Conservation (phyloP, 2,888 invertebrate genomes). For the Acronicta alni region DNA sequence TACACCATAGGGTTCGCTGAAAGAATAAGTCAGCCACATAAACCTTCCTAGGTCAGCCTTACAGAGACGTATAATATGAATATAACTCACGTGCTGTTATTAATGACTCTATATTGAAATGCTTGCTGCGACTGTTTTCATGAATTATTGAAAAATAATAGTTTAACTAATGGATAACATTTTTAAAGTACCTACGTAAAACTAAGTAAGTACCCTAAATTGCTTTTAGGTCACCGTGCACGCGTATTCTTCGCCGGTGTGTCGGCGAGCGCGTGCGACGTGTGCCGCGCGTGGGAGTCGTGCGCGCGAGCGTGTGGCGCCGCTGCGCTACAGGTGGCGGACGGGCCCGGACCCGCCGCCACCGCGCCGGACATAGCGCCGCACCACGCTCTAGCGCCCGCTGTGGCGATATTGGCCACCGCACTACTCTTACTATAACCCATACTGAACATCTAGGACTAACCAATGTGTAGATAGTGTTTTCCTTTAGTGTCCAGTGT, state of each 20-base stretch:
- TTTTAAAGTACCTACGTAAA: no score
- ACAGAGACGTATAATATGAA: no score
- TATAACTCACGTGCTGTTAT: no score
- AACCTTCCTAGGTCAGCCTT: no score
- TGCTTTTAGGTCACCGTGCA: slow-evolving; percentile 95
- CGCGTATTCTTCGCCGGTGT: slow-evolving; percentile 94
- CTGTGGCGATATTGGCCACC: slow-evolving; percentile 29
- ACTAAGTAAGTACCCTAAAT: no score
- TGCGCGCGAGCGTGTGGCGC: slow-evolving; percentile 81
- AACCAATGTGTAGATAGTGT: slow-evolving; percentile 3
- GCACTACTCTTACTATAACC: slow-evolving; percentile 37
- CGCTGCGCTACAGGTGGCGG: slow-evolving; percentile 64
- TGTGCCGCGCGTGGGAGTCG: slow-evolving; percentile 91
- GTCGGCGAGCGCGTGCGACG: slow-evolving; percentile 93
- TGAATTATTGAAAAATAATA: no score
- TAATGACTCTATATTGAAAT: no score
- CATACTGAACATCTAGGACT: neutral
- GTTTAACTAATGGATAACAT: no score
- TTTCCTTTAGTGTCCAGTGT: slow-evolving; percentile 16
- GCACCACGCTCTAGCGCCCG: slow-evolving; percentile 11
- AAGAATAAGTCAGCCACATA: no score
- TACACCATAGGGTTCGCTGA: no score
- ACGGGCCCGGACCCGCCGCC: no score
- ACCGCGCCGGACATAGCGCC: slow-evolving; percentile 40
- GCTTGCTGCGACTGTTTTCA: no score